A percentile compares a stretch with the other conserved stretches of the same genome.
phyloP scores from a whole-genome alignment of 2,113 vertebrate genomes.

The Ia io region DNA sequence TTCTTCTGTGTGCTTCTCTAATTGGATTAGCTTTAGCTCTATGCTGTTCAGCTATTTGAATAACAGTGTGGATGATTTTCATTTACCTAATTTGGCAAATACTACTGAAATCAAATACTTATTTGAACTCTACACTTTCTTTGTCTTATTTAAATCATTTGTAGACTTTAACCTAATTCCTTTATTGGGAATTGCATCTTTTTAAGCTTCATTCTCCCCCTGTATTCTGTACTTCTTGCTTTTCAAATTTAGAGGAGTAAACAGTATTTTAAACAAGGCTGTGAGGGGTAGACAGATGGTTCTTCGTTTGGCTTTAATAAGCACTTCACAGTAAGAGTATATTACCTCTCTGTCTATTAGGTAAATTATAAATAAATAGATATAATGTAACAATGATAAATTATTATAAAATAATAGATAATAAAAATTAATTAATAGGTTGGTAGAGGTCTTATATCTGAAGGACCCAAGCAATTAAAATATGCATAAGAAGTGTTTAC shows the following conservation, averaged over 20 bases:
- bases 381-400: neutral
- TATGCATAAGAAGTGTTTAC: neutral
- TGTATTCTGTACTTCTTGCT: neutral
- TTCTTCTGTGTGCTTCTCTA: conserved; percentile 61
- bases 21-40: conserved; percentile 55
- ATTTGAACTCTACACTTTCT: neutral
- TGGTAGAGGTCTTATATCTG: neutral
- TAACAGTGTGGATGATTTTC: conserved; percentile 47
- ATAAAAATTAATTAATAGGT: neutral
- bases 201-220: neutral
- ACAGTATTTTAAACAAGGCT: neutral
- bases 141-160: conserved; percentile 14
- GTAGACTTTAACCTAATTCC: neutral
- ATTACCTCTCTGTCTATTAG: neutral
- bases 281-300: neutral
- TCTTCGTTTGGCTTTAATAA: conserved; percentile 26
- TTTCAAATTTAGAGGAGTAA: neutral
- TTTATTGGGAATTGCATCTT: neutral
- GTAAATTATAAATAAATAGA: neutral
- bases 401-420: neutral
- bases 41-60: conserved; percentile 35
- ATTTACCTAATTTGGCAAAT: conserved; percentile 67
- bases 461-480: neutral
- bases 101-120: conserved; percentile 38
- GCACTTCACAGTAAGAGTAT: neutral